Evolutionary conservation across 2,113 vertebrate species (phyloP), one percentile per base, ranked within the genome.

Genomic region (Amazona vittata): DNA sequence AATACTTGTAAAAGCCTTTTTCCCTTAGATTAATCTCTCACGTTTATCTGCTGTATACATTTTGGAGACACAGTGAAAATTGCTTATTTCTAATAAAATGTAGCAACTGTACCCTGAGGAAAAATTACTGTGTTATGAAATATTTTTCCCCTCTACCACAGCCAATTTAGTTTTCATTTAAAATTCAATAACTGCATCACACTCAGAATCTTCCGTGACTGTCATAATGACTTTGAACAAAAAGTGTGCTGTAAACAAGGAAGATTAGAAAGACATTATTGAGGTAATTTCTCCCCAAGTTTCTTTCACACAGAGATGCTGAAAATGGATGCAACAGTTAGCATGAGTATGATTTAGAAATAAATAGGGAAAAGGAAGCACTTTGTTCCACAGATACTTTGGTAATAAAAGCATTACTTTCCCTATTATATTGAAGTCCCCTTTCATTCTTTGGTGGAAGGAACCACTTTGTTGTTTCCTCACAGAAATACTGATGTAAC

Each of bases 31-130:
- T 96, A 96, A 95, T 94, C 90, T 78, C 91, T 93, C 93, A 92
- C 26, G 4, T 94, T 96, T 94, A 94, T 94, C 93, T 94, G 80
- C 81, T 76, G 79, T 92, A 93, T 96, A 89, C 73, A 29, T 96
- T 96, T 94, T 52, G 39, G 86, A 96, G 89, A 96, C 90, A 89
- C 46, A 21, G 84, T 89, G 95, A 94, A 97, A 97, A 97, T 97
- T 96, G 95, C 96, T 97, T 97, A 98, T 97, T 97, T 97, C 95
- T 97, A 98, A 97, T 97, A 97, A 97, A 97, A 97, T 86, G 93
- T 78, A 93, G 94, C 90, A 95, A 97, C 94, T 47, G 86, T 93
- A 90, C 95, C 96, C 96, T 44, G 70, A 98, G 96, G 96, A 97
- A 96, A 98, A 97, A 97, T 95, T 96, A 97, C 94, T 35, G 69